Evolutionary conservation across 2,113 vertebrate genomes (phyloP).

Genomic region (Crypturellus undulatus): DNA sequence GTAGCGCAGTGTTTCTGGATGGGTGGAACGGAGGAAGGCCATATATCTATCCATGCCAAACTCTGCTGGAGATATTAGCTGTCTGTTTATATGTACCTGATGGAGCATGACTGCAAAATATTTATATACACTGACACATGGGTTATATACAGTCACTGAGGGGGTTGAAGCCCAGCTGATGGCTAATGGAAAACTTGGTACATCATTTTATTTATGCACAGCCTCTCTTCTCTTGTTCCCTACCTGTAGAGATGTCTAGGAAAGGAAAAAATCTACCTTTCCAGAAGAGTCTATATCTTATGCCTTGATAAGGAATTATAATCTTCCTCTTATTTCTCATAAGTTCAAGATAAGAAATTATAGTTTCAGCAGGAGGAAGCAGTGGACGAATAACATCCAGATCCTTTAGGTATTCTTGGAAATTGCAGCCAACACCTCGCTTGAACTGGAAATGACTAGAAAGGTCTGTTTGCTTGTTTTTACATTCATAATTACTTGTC

Average conservation of each 20-base stretch:
- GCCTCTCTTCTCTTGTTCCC: not conserved
- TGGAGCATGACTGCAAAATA: conserved; percentile 41
- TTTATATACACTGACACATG: conserved; percentile 19
- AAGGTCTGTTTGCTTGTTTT: not conserved
- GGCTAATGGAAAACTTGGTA: conserved; percentile 3
- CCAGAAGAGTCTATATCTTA: not conserved
- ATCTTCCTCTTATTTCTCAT: not conserved
- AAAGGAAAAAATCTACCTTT: not conserved
- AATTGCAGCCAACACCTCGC: not conserved
- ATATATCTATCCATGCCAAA: not conserved
- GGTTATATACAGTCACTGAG: conserved; percentile 17
- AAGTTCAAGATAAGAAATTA: not conserved
- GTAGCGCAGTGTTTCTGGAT: conserved; percentile 2
- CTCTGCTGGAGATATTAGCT: conserved; percentile 26
- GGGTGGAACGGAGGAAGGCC: not conserved
- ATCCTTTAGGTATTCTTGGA: not conserved
- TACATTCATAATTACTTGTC: not conserved
- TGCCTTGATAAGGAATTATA: not conserved
- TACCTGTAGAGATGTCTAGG: not conserved
- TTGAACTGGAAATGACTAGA: not conserved
- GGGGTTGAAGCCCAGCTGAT: conserved; percentile 30
- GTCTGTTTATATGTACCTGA: conserved; percentile 57
- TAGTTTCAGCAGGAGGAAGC: not conserved
- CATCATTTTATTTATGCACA: not conserved
- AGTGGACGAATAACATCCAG: not conserved